Evolutionary conservation across 2,888 invertebrate genomes (phyloP).

Genomic region (Eucriotettix oculatus): DNA sequence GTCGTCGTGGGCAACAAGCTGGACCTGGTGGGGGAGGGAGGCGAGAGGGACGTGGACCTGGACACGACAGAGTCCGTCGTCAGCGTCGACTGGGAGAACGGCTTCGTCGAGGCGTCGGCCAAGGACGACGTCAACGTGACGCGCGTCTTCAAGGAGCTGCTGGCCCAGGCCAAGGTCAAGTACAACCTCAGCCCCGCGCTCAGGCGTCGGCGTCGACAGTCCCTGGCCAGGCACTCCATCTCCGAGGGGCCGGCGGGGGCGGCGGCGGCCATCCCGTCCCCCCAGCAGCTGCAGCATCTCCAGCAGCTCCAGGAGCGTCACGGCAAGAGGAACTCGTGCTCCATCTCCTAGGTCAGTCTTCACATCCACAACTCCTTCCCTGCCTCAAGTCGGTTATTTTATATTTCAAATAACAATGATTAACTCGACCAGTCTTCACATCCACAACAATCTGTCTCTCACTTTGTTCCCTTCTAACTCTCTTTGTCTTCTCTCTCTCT

Average conservation of each 20-base stretch:
- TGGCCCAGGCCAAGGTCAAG: conserved; percentile 76
- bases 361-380: too few relatives aligned
- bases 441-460: too few relatives aligned
- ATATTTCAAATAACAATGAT: too few relatives aligned
- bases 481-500: too few relatives aligned
- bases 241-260: conserved; percentile 25
- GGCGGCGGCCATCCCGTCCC: conserved; percentile 48
- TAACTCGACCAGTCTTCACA: too few relatives aligned
- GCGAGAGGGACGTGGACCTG: conserved; percentile 46
- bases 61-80: conserved; percentile 73
- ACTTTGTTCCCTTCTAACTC: too few relatives aligned
- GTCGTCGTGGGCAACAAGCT: conserved; percentile 92
- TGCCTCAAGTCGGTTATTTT: too few relatives aligned
- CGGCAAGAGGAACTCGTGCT: conserved; percentile 61
- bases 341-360: conserved; percentile 47
- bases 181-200: conserved; percentile 78
- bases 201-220: conserved; percentile 60
- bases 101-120: conserved; percentile 80
- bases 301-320: conserved; percentile 68
- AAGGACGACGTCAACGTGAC: conserved; percentile 71
- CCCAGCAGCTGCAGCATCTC: conserved; percentile 67
- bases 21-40: conserved; percentile 49
- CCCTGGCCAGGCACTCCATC: conserved; percentile 44
- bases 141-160: conserved; percentile 71
- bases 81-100: conserved; percentile 82